These are phyloP conservation scores for Metacarcinus magister DNA, from an alignment of 2,888 invertebrate species.

Conservation along the genomic window DNA sequence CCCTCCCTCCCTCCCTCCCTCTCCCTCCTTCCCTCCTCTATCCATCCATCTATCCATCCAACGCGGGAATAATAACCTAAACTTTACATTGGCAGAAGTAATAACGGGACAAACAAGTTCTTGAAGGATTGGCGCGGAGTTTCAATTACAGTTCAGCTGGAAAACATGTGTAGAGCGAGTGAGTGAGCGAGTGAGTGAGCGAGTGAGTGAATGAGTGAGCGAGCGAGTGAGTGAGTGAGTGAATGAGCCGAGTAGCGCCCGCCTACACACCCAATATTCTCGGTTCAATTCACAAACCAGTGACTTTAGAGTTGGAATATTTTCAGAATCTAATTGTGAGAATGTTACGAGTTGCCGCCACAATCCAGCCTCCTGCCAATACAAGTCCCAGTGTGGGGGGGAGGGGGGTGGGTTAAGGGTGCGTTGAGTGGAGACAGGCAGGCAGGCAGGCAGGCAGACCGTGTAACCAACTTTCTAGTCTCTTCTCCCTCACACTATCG, in stretches of 20 bases:
- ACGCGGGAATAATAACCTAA: not conserved
- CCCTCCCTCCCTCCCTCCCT: not conserved
- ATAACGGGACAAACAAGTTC: not conserved
- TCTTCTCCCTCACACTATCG: not conserved
- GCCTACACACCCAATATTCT: not conserved
- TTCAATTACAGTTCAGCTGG: not conserved
- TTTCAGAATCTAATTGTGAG: slow-evolving; percentile 11
- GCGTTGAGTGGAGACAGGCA: not conserved
- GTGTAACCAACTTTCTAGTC: not conserved
- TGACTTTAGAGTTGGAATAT: not conserved
- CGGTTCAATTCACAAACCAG: not conserved
- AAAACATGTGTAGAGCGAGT: slow-evolving; percentile 4
- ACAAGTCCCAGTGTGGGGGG: not conserved
- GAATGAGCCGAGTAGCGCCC: not conserved
- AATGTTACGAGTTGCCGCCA: not conserved
- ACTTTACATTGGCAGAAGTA: slow-evolving; percentile 38
- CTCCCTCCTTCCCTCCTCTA: not conserved
- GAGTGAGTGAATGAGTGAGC: not conserved
- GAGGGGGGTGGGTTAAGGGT: no score
- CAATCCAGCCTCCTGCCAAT: not conserved
- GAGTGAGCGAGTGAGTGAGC: not conserved
- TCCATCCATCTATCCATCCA: not conserved
- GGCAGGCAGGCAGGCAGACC: no score
- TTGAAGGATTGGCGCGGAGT: not conserved
- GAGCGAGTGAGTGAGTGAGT: not conserved